These are phyloP conservation scores for Euplexia lucipara DNA, from an alignment of 2,888 invertebrate genomes.

Conservation along the genomic window DNA sequence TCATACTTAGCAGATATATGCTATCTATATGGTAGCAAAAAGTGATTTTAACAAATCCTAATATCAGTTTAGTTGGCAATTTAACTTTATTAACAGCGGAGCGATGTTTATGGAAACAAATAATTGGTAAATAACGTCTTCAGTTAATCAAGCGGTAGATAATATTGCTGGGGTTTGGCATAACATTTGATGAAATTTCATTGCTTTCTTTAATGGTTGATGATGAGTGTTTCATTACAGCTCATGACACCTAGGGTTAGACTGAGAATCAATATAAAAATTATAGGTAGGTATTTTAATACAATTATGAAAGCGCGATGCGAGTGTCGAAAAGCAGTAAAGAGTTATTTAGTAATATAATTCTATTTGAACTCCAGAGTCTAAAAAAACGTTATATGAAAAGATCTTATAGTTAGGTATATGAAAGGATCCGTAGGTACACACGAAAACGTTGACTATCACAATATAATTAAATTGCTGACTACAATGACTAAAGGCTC, in stretches of 20 bases:
- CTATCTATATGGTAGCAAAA: too few species aligned
- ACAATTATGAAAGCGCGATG: not conserved
- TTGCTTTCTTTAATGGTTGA: not conserved
- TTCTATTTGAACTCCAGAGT: not conserved
- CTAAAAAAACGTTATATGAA: too few species aligned
- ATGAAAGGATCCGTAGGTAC: too few species aligned
- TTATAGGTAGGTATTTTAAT: too few species aligned
- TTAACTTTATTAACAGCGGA: conserved; percentile 38
- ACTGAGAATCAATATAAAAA: too few species aligned
- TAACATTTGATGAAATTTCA: too few species aligned
- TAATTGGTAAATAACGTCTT: conserved; percentile 17
- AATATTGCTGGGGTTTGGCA: too few species aligned
- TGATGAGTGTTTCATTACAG: not conserved
- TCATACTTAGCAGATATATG: conserved; percentile 24
- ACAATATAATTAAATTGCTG: conserved; percentile 44
- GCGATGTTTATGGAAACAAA: conserved; percentile 34
- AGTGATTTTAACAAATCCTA: conserved; percentile 40
- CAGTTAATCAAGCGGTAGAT: not conserved
- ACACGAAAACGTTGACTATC: conserved; percentile 20
- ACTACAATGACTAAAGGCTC: conserved; percentile 40
- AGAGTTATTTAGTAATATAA: not conserved
- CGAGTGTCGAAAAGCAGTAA: not conserved
- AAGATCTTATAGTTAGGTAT: too few species aligned
- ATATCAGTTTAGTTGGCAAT: conserved; percentile 36
- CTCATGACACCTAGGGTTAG: too few species aligned